These are phyloP conservation scores for Rhineura floridana DNA, from an alignment of 2,113 vertebrate species.

Conservation along the genomic window DNA sequence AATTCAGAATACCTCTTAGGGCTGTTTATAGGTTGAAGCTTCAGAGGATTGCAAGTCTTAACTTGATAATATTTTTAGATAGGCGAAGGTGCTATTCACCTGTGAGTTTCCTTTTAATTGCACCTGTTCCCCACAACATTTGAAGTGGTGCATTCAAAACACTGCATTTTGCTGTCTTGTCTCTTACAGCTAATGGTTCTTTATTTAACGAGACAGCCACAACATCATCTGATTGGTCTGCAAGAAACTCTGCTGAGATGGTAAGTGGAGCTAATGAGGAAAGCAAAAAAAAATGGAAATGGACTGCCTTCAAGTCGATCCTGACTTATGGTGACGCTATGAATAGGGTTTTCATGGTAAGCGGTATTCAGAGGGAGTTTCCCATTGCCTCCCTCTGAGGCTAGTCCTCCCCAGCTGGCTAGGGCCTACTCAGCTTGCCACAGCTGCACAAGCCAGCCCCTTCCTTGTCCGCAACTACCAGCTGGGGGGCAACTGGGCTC, in stretches of 20 bases:
- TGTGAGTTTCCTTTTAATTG: background rate
- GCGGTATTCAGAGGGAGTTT: too few relatives aligned
- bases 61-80: background rate
- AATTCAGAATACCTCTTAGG: background rate
- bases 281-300: too few relatives aligned
- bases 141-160: background rate
- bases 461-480: too few relatives aligned
- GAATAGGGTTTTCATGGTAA: too few relatives aligned
- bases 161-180: slow-evolving; percentile 33
- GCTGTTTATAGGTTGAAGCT: background rate
- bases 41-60: background rate
- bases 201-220: slow-evolving; percentile 68
- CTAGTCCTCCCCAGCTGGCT: too few relatives aligned
- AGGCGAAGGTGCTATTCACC: background rate
- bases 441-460: too few relatives aligned
- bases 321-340: too few relatives aligned
- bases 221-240: slow-evolving; percentile 60
- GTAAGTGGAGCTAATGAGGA: slow-evolving; percentile 73
- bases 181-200: slow-evolving; percentile 84
- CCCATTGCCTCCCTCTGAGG: too few relatives aligned
- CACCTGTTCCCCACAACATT: background rate
- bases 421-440: too few relatives aligned
- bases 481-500: too few relatives aligned
- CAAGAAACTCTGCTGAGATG: slow-evolving; percentile 72
- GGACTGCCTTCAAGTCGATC: too few relatives aligned